Percentiles rank a stretch among this genome's conserved stretches.
Conservation (phyloP, 2,113 vertebrate species). For the Caracal caracal region DNA sequence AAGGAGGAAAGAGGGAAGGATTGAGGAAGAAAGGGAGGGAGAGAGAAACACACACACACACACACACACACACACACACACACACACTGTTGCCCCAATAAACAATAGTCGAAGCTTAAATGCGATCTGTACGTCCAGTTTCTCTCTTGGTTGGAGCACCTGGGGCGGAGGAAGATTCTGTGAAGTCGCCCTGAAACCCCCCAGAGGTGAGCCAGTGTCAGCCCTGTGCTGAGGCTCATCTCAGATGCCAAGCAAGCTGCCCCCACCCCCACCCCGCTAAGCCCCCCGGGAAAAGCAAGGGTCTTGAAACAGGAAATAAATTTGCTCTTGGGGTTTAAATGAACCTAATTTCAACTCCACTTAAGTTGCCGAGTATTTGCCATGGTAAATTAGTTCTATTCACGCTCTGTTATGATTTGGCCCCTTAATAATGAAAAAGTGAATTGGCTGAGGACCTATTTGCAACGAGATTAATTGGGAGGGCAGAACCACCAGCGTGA, state of each 20-base stretch:
- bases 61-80: background rate
- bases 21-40: background rate
- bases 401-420: background rate
- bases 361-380: background rate
- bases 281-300: background rate
- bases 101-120: background rate
- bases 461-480: background rate
- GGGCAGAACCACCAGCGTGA: background rate
- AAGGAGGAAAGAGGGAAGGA: background rate
- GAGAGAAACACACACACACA: background rate
- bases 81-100: background rate
- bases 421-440: constrained; percentile 5
- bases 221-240: fast-evolving
- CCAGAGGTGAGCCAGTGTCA: background rate
- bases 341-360: background rate
- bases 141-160: background rate
- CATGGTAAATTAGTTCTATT: constrained; percentile 34
- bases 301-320: background rate
- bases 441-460: background rate
- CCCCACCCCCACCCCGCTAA: too few relatives aligned
- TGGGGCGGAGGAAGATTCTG: background rate
- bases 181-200: background rate
- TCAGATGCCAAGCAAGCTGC: too few relatives aligned
- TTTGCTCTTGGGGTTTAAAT: background rate
- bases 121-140: background rate